Conservation (phyloP, 1,140 invertebrate genomes). For the Halyomorpha halys region DNA sequence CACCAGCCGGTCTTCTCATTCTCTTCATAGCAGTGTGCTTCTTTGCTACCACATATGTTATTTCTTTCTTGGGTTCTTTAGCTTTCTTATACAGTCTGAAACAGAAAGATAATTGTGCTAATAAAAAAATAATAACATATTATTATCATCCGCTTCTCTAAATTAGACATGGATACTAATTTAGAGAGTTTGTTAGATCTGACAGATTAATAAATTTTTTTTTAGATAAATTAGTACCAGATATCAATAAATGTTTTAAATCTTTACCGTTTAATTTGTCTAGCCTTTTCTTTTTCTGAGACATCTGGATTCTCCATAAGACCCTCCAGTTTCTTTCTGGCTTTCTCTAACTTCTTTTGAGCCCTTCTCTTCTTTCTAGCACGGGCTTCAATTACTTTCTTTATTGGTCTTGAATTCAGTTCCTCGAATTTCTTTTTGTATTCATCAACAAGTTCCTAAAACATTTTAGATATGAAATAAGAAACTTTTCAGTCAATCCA, state of each 20-base stretch:
- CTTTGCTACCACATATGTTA: slow-evolving; percentile 90
- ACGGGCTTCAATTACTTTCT: slow-evolving; percentile 97
- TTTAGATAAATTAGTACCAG: too few relatives aligned
- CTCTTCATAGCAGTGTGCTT: slow-evolving; percentile 71
- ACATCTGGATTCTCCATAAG: slow-evolving; percentile 85
- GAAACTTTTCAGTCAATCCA: too few relatives aligned
- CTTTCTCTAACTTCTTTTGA: slow-evolving; percentile 75
- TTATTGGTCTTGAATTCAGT: slow-evolving; percentile 88
- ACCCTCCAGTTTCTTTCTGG: slow-evolving; percentile 89
- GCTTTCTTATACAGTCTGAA: slow-evolving; percentile 87
- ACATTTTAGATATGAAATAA: background rate
- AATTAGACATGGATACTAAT: too few relatives aligned
- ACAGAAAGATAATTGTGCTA: slow-evolving; percentile 28
- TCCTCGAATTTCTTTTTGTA: slow-evolving; percentile 70
- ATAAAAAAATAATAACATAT: too few relatives aligned
- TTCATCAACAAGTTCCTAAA: slow-evolving; percentile 54
- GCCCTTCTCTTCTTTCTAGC: slow-evolving; percentile 90
- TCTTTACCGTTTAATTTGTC: slow-evolving; percentile 77
- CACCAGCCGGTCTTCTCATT: slow-evolving; percentile 65
- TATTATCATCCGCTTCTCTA: too few relatives aligned
- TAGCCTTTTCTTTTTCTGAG: slow-evolving; percentile 79
- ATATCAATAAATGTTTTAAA: slow-evolving; percentile 1
- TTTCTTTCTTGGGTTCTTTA: slow-evolving; percentile 68
- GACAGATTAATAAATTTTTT: too few relatives aligned
- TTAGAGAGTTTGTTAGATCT: too few relatives aligned